Evolutionary conservation across 1,140 invertebrate genomes (phyloP).

Genomic region (Meloidogyne chitwoodi): DNA sequence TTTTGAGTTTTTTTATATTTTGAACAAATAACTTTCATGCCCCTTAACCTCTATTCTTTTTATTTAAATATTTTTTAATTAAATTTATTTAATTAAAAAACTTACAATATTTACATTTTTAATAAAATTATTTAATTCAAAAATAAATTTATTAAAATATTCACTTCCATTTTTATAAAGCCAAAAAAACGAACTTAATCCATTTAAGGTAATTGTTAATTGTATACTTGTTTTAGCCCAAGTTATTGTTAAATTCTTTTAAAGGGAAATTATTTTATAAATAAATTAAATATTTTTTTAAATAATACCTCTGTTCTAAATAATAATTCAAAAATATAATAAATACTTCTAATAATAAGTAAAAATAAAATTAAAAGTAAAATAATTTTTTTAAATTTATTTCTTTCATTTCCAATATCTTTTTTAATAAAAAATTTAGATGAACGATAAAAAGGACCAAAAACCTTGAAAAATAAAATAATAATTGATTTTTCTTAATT

Average conservation of each 20-base stretch:
- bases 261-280: not conserved
- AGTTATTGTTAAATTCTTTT: not conserved
- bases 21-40: no score
- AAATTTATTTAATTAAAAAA: no score
- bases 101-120: constrained; percentile 3
- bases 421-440: not conserved
- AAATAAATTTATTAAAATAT: not conserved
- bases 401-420: not conserved
- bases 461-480: not conserved
- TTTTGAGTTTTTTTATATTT: no score
- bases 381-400: not conserved
- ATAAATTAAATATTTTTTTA: not conserved
- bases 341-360: not conserved
- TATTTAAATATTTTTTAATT: no score
- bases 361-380: not conserved
- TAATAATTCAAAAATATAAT: not conserved
- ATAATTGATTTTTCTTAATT: no score
- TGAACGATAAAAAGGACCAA: not conserved
- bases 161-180: not conserved
- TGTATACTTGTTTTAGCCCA: constrained; percentile 17
- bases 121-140: not conserved
- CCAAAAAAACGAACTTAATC: not conserved
- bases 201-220: constrained; percentile 16
- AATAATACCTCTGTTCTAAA: constrained; percentile 1
- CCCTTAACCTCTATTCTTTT: no score